Base-by-base conservation (phyloP, 2,797 vertebrate species). In the Ambastaia sidthimunki region DNA sequence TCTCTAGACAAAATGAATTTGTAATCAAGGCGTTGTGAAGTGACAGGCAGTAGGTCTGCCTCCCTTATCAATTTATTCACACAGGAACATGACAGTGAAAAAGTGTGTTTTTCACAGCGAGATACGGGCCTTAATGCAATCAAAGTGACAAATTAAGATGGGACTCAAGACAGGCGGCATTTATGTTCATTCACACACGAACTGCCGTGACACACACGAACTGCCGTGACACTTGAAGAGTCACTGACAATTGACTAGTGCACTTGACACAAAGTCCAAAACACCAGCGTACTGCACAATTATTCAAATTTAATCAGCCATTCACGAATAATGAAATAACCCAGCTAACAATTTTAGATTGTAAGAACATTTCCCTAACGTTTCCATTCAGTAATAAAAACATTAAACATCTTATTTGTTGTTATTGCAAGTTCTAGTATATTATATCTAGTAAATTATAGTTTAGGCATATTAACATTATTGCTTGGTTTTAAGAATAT, bases 1-100 rank as follows among this genome's bases (percentile, higher is more conserved):
- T 12, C 70, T 74, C 67, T 76, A 81, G 19, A 83, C 76, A 12
- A 81, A 83, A 78, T 77, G 72, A 74, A 77, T 82, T 84, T 54
- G 68, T 82, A 85, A 85, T 80, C 74, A 80, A 10, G 21, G 50
- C 4, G 54, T 25, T 57, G 54, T 41, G 63, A 76, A 85, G 80
- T 82, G 83, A 82, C 74, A 82, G 50, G 54, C 74, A 12, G 74
- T 65, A 52, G 73, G 80, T 80, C 65, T 77, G 47, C 16, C 63
- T 69, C 80, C 69, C 1, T 80, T 37, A 76, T 65, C 57, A 79
- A 74, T 79, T 78, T 67, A 52, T 41, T n/a, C 74, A 28, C 21
- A 52, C 44, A 82, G 72, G 21, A 44, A 50, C 44, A 69, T 80
- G 77, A 77, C 50, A 69, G 25, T 23, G 47, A 81, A 55, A 52